Evolutionary conservation across 2,888 invertebrate species (phyloP), one percentile per base, ranked within the genome.

Genomic region (Acanthopleura granulata): DNA sequence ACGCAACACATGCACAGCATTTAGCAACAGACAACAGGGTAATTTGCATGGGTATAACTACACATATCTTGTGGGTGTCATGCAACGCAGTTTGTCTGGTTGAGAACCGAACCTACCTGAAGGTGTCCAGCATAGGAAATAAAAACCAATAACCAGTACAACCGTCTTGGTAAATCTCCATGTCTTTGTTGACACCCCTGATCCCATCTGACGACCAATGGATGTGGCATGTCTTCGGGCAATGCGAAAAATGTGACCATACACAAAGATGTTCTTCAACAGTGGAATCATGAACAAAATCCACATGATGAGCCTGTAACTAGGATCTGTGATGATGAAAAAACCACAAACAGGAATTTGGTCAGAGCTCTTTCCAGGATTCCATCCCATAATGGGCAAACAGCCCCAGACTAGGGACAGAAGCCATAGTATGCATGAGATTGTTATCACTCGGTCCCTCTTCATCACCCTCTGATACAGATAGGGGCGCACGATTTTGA

Each of bases 111-210:
- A 74, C 77, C 75, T 76, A 81, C 81, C 77, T 73, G 75, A 75
- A 22, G 81, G 81, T 22, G 78, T n/a, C 80, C 79, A 81, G 62
- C 78, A 79, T 15, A 81, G 57, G 62, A 77, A 78, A 1, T 79
- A 78, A 11, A 80, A 29, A 9, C 80, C 66, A 14, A 79, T 76
- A 15, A 80, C 73, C 25, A 81, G 72, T 12, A 72, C 77, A 12
- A 81, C 66, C 0, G 80, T 81, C 49, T 79, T 80, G n/a, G 77
- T 79, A 49, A 78, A 70, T 30, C 74, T 78, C 76, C 78, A 78
- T 0, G 78, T 73, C 49, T 77, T 77, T 40, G 73, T 66, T 27
- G 66, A 66, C 6, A 25, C 22, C 6, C 6, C 16, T 16, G 62
- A 12, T 30, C 18, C 9, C 4, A 27, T 0, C n/a, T 73, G 57